These are phyloP conservation scores for Athalia cordata DNA, from an alignment of 2,888 invertebrate genomes.

Conservation along the genomic window DNA sequence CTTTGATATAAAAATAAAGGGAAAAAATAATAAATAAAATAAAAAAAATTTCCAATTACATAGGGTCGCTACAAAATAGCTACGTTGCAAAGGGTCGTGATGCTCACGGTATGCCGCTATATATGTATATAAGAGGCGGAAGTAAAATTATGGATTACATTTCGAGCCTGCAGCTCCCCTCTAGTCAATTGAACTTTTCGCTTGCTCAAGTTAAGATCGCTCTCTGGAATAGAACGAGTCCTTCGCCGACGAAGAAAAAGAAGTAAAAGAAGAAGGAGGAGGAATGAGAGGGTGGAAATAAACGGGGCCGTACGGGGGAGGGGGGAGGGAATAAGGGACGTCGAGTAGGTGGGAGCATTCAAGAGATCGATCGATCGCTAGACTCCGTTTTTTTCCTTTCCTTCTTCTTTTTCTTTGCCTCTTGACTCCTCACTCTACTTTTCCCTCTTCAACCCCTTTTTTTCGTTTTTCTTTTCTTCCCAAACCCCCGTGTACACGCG, in stretches of 20 bases:
- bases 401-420: background rate
- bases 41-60: slow-evolving; percentile 10
- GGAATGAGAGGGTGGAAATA: no score
- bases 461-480: background rate
- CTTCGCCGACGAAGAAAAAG: slow-evolving; percentile 7
- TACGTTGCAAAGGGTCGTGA: background rate
- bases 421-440: background rate
- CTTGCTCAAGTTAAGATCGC: slow-evolving; percentile 29
- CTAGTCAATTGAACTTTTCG: slow-evolving; percentile 40
- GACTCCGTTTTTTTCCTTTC: background rate
- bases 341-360: background rate
- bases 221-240: slow-evolving; percentile 33
- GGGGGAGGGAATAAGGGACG: background rate
- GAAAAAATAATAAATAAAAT: background rate
- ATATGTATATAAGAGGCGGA: background rate
- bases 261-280: background rate
- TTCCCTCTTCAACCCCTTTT: background rate
- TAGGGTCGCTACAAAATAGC: slow-evolving; percentile 11
- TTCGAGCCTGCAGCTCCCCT: slow-evolving; percentile 23
- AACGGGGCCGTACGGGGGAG: background rate
- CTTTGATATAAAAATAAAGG: background rate
- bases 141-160: slow-evolving; percentile 37
- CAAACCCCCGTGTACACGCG: background rate
- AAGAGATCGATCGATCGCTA: slow-evolving; percentile 37
- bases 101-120: no score